Percentiles rank a stretch among this genome's conserved stretches.
Evolutionary conservation across 2,113 vertebrate genomes (phyloP).

Genomic region (Thalassoma bifasciatum): DNA sequence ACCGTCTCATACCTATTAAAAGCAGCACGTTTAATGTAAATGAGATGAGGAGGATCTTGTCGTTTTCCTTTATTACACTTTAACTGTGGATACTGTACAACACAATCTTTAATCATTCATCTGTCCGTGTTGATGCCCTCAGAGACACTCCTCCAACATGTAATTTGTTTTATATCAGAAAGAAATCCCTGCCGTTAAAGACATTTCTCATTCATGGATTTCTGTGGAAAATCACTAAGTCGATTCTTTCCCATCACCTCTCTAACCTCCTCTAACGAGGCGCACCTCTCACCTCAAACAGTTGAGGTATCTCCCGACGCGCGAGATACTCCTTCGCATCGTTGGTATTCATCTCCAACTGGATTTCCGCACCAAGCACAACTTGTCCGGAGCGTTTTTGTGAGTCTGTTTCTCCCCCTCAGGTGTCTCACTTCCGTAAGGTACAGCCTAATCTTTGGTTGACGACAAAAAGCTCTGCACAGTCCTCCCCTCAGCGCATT

Average conservation of each 20-base stretch:
- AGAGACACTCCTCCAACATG: background rate
- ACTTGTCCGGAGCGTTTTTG: conserved; percentile 45
- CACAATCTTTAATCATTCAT: no score
- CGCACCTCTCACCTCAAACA: conserved; percentile 91
- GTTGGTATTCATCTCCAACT: conserved; percentile 88
- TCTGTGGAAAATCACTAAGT: background rate
- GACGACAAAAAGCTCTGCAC: conserved; percentile 23
- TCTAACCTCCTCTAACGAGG: background rate
- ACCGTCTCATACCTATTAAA: no score
- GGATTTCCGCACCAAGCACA: conserved; percentile 43
- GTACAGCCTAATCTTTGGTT: conserved; percentile 37
- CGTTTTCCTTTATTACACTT: no score
- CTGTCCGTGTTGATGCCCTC: background rate
- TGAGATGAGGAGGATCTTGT: no score
- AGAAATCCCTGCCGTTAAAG: background rate
- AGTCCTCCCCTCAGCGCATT: conserved; percentile 70
- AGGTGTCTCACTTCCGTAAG: conserved; percentile 5
- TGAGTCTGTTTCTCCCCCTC: background rate
- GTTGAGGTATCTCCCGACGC: conserved; percentile 94
- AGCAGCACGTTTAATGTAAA: no score
- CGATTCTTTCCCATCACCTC: background rate
- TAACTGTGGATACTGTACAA: background rate
- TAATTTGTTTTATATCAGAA: background rate
- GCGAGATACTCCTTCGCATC: conserved; percentile 96
- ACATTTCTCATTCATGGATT: background rate